A percentile compares a stretch with the other conserved stretches of the same genome.
phyloP scores from a whole-genome alignment of 2,888 invertebrate species.

The Latheticus oryzae region DNA sequence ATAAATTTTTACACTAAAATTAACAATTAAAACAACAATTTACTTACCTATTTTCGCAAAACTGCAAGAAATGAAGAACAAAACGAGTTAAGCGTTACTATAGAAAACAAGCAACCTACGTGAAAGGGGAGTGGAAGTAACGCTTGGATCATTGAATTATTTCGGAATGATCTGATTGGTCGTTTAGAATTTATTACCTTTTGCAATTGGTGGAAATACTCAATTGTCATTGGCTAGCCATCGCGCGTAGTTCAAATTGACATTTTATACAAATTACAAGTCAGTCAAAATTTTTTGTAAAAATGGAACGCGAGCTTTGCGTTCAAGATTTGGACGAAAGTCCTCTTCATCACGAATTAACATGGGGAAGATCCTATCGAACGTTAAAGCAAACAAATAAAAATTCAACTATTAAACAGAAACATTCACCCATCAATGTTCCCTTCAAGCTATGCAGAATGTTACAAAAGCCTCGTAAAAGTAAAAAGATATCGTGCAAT shows the following conservation, averaged over 20 bases:
- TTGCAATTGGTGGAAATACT: not conserved
- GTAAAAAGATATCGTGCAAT: slow-evolving; percentile 35
- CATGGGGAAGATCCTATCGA: slow-evolving; percentile 20
- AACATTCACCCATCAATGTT: slow-evolving; percentile 45
- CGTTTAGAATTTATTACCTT: too few relatives aligned
- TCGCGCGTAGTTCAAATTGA: slow-evolving; percentile 12
- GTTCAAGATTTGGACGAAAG: slow-evolving; percentile 9
- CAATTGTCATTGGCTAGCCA: slow-evolving; percentile 12
- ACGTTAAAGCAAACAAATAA: not conserved
- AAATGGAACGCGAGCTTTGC: slow-evolving; percentile 21
- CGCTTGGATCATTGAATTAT: slow-evolving; percentile 34
- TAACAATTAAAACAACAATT: slow-evolving; percentile 6
- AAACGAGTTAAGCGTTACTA: slow-evolving; percentile 34
- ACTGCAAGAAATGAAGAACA: slow-evolving; percentile 7
- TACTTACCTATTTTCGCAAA: slow-evolving; percentile 31
- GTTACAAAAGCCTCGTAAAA: slow-evolving; percentile 31
- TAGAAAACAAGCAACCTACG: slow-evolving; percentile 34
- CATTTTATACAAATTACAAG: too few relatives aligned
- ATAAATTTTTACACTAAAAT: too few relatives aligned
- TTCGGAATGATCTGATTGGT: slow-evolving; percentile 41
- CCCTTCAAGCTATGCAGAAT: slow-evolving; percentile 45
- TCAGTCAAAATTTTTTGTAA: too few relatives aligned
- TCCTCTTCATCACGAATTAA: slow-evolving; percentile 3
- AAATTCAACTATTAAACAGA: slow-evolving; percentile 34
- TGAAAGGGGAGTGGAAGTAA: slow-evolving; percentile 30